phyloP scores from a whole-genome alignment of 2,797 vertebrate species.

The Rallus crepitans region DNA sequence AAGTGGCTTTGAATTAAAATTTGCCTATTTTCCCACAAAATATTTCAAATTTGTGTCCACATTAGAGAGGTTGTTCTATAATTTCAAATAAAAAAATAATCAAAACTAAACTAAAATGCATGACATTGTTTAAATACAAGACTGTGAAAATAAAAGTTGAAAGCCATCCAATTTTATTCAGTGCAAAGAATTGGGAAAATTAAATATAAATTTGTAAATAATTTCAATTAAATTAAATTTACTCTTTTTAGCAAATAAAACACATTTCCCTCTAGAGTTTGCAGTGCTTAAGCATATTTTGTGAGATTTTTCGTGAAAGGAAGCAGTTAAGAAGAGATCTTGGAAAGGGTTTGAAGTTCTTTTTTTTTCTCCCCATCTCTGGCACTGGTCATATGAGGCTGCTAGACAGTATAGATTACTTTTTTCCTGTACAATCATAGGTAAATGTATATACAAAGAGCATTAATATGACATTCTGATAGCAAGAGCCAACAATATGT shows the following conservation, averaged over 20 bases:
- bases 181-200: background rate
- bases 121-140: background rate
- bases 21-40: background rate
- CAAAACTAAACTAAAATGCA: background rate
- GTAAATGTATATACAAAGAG: background rate
- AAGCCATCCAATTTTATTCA: background rate
- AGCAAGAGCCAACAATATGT: background rate
- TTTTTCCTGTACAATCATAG: background rate
- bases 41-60: background rate
- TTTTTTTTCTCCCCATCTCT: background rate
- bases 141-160: background rate
- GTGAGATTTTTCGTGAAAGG: background rate
- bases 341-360: background rate
- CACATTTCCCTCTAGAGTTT: background rate
- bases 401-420: background rate
- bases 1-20: background rate
- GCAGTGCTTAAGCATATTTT: background rate
- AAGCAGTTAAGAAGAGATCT: background rate
- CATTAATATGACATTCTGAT: background rate
- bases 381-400: background rate
- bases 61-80: background rate
- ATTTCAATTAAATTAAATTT: background rate
- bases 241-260: background rate
- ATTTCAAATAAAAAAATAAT: background rate
- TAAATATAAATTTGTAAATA: background rate